These are phyloP conservation scores for Stomatorhinus ivindoensis DNA, from an alignment of 2,113 vertebrate genomes.

Conservation along the genomic window DNA sequence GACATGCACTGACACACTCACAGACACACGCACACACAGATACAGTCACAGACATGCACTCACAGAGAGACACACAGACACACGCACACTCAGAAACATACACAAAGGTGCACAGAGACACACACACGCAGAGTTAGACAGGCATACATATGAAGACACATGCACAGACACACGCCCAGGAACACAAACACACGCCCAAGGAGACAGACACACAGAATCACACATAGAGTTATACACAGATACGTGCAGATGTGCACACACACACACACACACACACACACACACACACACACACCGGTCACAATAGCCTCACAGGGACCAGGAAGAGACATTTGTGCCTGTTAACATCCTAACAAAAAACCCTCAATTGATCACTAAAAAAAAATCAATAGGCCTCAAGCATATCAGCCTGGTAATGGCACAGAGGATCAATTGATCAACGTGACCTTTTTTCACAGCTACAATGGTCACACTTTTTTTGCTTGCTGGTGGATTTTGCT, in stretches of 20 bases:
- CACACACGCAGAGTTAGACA: not conserved
- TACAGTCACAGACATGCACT: not conserved
- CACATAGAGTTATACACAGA: conserved; percentile 20
- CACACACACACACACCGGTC: conserved; percentile 5
- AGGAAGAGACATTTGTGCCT: conserved; percentile 20
- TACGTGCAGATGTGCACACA: conserved; percentile 18
- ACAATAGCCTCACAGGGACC: conserved; percentile 6
- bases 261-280: conserved; percentile 5
- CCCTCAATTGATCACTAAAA: conserved; percentile 37
- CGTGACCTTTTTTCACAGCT: conserved; percentile 32
- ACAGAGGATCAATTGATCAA: conserved; percentile 39
- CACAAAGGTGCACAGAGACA: conserved; percentile 15
- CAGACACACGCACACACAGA: not conserved
- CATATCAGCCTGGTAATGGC: conserved; percentile 26
- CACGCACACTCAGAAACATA: not conserved
- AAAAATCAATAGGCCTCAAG: conserved; percentile 17
- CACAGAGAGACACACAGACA: not conserved
- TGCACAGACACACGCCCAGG: not conserved
- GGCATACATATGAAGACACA: not conserved
- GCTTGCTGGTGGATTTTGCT: not conserved
- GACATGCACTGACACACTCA: conserved; percentile 5
- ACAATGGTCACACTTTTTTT: not conserved
- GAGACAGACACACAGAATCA: not conserved
- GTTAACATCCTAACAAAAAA: conserved; percentile 7
- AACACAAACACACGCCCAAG: not conserved